These are phyloP conservation scores for Sympetrum striolatum DNA, from an alignment of 2,888 invertebrate genomes.

Conservation along the genomic window DNA sequence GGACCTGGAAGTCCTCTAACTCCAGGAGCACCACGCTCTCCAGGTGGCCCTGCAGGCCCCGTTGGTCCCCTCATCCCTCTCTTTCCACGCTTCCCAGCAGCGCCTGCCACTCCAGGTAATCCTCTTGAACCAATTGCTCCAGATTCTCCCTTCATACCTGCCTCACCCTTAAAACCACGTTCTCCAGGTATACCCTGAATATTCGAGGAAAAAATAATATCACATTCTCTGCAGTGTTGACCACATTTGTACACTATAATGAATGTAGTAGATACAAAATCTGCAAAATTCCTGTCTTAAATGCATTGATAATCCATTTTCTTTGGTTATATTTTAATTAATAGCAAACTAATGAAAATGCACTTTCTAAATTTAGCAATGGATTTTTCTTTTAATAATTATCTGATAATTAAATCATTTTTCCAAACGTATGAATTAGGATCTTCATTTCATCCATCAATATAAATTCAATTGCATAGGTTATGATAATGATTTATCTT, in stretches of 20 bases:
- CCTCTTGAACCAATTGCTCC: constrained; percentile 79
- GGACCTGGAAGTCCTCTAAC: constrained; percentile 74
- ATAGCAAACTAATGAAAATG: not conserved
- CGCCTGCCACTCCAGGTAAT: constrained; percentile 74
- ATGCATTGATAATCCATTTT: not conserved
- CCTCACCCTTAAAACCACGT: constrained; percentile 80
- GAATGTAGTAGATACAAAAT: no score
- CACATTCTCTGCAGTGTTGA: not conserved
- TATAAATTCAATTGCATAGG: not conserved
- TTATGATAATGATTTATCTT: not conserved
- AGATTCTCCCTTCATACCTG: constrained; percentile 76
- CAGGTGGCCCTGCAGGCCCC: constrained; percentile 74
- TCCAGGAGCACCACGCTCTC: constrained; percentile 75
- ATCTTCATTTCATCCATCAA: no score
- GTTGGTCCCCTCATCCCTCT: constrained; percentile 78
- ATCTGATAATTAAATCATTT: no score
- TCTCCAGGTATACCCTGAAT: constrained; percentile 77
- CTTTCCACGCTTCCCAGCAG: constrained; percentile 83
- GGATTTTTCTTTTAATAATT: no score
- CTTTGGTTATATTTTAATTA: not conserved
- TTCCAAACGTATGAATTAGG: no score
- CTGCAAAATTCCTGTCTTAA: not conserved
- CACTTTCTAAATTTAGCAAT: no score
- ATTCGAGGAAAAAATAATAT: not conserved
- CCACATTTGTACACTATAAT: not conserved